Percentiles rank a stretch among this genome's conserved stretches.
Evolutionary conservation across 2,888 invertebrate genomes (phyloP).

Genomic region (Melieria picta): DNA sequence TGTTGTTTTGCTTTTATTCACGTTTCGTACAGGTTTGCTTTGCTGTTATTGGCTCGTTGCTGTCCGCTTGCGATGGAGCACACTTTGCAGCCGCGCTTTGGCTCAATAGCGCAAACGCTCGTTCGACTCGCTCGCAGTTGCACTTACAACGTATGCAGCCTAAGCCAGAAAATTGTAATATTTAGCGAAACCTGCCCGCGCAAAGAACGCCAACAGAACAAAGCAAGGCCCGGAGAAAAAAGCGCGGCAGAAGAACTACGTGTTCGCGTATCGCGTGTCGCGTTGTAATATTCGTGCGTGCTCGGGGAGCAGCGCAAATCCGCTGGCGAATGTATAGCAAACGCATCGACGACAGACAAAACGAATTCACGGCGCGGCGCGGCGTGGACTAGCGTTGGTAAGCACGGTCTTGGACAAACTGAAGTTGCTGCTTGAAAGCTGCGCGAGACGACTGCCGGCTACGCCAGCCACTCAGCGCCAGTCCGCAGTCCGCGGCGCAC

Average conservation of each 20-base stretch:
- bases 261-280: no score
- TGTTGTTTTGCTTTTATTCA: neutral
- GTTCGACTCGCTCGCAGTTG: no score
- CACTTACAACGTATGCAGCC: no score
- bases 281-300: no score
- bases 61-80: neutral
- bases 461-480: conserved; percentile 9
- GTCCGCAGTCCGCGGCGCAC: conserved; percentile 12
- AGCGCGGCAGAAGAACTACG: no score
- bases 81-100: conserved; percentile 5
- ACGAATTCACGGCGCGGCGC: conserved; percentile 19
- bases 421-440: conserved; percentile 40
- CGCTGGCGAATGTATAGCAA: neutral
- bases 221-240: no score
- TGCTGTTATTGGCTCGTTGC: neutral
- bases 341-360: neutral
- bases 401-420: conserved; percentile 47
- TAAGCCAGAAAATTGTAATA: no score
- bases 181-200: no score
- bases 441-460: conserved; percentile 35
- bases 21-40: neutral
- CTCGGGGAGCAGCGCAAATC: neutral
- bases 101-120: no score
- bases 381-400: conserved; percentile 36
- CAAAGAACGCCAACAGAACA: no score